Evolutionary conservation across 2,113 vertebrate genomes (phyloP).

Genomic region (Mesoclemmys tuberculata): DNA sequence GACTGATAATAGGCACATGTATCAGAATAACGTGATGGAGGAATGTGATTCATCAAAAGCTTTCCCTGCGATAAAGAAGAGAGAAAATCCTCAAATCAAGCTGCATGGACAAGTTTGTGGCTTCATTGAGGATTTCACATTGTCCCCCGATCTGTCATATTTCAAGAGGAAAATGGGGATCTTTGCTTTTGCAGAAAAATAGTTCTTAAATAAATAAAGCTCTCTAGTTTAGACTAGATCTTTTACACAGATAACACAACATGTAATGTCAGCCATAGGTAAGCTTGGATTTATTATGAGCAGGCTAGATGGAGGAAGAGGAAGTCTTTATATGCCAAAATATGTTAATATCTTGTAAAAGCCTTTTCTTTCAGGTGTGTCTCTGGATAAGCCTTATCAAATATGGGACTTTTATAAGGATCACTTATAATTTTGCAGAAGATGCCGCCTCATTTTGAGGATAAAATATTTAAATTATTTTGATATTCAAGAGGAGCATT

Average conservation of each 20-base stretch:
- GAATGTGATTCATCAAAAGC: constrained; percentile 87
- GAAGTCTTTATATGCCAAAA: constrained; percentile 83
- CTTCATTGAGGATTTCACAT: constrained; percentile 92
- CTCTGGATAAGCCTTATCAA: constrained; percentile 91
- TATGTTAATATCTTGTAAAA: constrained; percentile 92
- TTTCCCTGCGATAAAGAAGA: constrained; percentile 89
- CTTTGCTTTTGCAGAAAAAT: constrained; percentile 81
- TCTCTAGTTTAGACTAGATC: constrained; percentile 78
- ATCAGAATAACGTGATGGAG: constrained; percentile 91
- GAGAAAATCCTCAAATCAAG: constrained; percentile 93
- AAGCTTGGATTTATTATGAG: constrained; percentile 75
- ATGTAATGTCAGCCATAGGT: constrained; percentile 76
- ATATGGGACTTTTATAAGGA: constrained; percentile 93
- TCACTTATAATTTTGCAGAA: constrained; percentile 92
- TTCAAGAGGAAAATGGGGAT: constrained; percentile 86
- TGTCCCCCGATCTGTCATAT: constrained; percentile 82
- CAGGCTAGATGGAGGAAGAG: constrained; percentile 81
- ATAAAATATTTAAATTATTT: constrained; percentile 89
- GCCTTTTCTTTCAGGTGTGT: constrained; percentile 95
- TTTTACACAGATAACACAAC: constrained; percentile 67
- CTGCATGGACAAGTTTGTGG: constrained; percentile 91
- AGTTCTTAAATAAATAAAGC: constrained; percentile 59
- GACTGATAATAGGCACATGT: constrained; percentile 92
- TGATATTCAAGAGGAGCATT: constrained; percentile 92
- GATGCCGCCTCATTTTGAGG: constrained; percentile 91